phyloP scores from a whole-genome alignment of 37 sponge, comb jelly and placozoan species.

The Oscarella lobularis region DNA sequence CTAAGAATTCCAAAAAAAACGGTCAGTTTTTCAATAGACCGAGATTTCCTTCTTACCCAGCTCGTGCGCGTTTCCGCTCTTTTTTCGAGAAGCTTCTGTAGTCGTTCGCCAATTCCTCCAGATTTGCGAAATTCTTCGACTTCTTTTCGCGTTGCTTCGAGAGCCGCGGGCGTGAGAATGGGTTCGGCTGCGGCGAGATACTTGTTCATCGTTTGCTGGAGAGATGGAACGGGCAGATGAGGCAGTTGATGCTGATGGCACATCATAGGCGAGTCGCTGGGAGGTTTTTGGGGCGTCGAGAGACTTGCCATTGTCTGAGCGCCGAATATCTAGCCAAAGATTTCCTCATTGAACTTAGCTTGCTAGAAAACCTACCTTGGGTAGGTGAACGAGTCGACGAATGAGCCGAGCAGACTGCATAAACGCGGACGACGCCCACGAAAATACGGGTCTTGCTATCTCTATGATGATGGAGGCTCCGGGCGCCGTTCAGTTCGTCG shows the following conservation, averaged over 20 bases:
- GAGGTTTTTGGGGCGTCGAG: no score
- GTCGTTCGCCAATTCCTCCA: constrained; percentile 54
- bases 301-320: no score
- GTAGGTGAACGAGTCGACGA: no score
- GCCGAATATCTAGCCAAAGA: no score
- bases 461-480: no score
- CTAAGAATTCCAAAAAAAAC: constrained; percentile 13
- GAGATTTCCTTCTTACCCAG: constrained; percentile 41
- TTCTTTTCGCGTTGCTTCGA: constrained; percentile 26
- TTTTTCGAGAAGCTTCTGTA: constrained; percentile 45
- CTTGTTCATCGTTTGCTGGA: constrained; percentile 53
- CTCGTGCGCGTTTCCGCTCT: constrained; percentile 42
- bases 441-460: no score
- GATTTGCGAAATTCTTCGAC: constrained; percentile 56
- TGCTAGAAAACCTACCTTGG: no score
- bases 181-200: constrained; percentile 19
- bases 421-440: no score
- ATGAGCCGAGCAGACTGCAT: no score
- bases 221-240: constrained; percentile 65
- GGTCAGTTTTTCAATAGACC: not conserved
- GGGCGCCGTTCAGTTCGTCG: no score
- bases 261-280: no score
- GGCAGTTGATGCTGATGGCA: constrained; percentile 27
- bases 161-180: constrained; percentile 40
- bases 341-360: no score